Evolutionary conservation across 2,113 vertebrate genomes (phyloP).

Genomic region (Salminus brasiliensis): DNA sequence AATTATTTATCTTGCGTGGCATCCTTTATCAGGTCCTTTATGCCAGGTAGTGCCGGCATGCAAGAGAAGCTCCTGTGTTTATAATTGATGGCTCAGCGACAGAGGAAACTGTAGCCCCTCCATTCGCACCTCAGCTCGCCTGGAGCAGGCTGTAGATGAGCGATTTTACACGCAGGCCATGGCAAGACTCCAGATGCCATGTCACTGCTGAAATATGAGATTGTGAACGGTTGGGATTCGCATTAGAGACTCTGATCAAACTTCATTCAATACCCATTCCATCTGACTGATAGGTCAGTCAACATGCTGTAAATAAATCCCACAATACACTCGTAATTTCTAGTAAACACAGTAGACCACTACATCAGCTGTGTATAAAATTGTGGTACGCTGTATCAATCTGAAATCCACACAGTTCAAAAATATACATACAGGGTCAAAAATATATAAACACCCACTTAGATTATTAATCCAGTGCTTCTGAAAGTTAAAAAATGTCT

Average conservation of each 20-base stretch:
- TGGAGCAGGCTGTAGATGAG: background rate
- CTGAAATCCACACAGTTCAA: too few relatives aligned
- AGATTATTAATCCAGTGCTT: too few relatives aligned
- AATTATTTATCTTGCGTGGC: conserved; percentile 35
- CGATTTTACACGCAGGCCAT: background rate
- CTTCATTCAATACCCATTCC: too few relatives aligned
- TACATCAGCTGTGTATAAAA: too few relatives aligned
- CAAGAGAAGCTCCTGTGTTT: background rate
- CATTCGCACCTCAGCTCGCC: background rate
- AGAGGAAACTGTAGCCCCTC: background rate
- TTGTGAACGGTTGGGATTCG: background rate
- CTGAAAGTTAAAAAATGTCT: too few relatives aligned
- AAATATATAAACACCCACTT: too few relatives aligned
- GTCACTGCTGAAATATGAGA: conserved; percentile 6
- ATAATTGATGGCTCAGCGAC: conserved; percentile 30
- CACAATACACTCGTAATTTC: too few relatives aligned
- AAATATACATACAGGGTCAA: too few relatives aligned
- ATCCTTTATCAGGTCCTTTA: conserved; percentile 13
- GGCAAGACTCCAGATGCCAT: background rate
- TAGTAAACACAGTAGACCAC: too few relatives aligned
- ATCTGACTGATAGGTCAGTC: too few relatives aligned
- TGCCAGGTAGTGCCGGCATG: background rate
- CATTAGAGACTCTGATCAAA: background rate
- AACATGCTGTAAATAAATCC: too few relatives aligned
- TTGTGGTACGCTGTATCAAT: too few relatives aligned